These are phyloP conservation scores for Vanessa cardui DNA, from an alignment of 2,888 invertebrate species.

Conservation along the genomic window DNA sequence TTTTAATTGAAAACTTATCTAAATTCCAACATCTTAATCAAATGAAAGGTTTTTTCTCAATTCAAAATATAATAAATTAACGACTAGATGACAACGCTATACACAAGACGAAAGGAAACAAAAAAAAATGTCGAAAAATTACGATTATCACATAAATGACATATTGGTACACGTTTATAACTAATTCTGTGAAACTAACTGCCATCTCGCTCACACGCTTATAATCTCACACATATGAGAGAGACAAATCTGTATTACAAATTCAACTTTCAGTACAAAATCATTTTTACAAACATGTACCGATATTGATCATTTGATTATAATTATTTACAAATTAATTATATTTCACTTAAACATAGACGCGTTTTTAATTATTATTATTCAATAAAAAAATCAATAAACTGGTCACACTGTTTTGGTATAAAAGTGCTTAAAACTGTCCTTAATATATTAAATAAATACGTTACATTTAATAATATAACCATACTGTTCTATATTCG, in stretches of 20 bases:
- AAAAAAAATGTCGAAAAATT: constrained; percentile 45
- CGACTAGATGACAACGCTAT: constrained; percentile 75
- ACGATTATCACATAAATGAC: constrained; percentile 36
- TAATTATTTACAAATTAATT: constrained; percentile 40
- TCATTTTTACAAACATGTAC: constrained; percentile 41
- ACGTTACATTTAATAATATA: constrained; percentile 16
- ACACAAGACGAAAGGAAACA: constrained; percentile 55
- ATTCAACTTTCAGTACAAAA: not conserved
- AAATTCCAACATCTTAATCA: constrained; percentile 64
- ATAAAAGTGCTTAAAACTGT: constrained; percentile 48
- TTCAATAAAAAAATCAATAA: constrained; percentile 1
- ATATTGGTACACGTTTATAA: constrained; percentile 6
- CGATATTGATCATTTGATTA: constrained; percentile 33
- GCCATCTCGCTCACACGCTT: not conserved
- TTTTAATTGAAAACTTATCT: constrained; percentile 78
- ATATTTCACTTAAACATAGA: constrained; percentile 58
- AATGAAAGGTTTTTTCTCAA: constrained; percentile 51
- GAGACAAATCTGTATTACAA: not conserved
- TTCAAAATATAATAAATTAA: constrained; percentile 64
- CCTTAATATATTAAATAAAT: constrained; percentile 29
- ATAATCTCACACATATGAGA: not conserved
- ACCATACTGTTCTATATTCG: constrained; percentile 16
- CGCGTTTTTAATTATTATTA: constrained; percentile 38
- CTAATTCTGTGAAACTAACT: not conserved
- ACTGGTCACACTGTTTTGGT: constrained; percentile 73